Evolutionary conservation across 2,888 invertebrate genomes (phyloP).

Genomic region (Acanthopleura granulata): DNA sequence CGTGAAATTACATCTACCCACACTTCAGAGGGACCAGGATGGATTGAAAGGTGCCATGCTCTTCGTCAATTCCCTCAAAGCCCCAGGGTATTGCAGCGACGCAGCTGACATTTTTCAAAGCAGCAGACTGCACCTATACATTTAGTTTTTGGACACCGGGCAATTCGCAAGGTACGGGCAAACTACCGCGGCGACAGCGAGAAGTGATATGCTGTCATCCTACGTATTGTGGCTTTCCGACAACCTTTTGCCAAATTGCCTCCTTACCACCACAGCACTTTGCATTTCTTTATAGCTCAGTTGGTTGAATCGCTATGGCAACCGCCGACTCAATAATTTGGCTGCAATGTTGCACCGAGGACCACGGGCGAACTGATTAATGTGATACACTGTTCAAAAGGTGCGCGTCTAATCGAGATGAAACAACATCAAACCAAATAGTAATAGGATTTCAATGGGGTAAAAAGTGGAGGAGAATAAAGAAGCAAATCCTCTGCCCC

Average conservation of each 20-base stretch:
- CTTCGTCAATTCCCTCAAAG: neutral
- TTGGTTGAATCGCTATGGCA: no score
- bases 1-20: slow-evolving; percentile 3
- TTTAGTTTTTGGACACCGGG: neutral
- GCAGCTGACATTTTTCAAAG: slow-evolving; percentile 3
- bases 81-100: neutral
- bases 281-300: no score
- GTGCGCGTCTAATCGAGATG: slow-evolving; percentile 1
- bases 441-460: slow-evolving; percentile 10
- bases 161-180: no score
- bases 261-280: neutral
- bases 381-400: neutral
- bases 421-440: slow-evolving; percentile 10
- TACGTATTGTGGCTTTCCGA: neutral
- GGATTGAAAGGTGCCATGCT: slow-evolving; percentile 6
- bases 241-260: neutral
- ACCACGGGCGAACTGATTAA: neutral
- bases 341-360: neutral
- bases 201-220: no score
- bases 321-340: no score
- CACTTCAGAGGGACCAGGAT: neutral
- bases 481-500: neutral
- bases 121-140: neutral
- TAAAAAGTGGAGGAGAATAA: neutral
- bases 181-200: no score